phyloP scores from a whole-genome alignment of 2,797 vertebrate species.

The Vireo griseus region DNA sequence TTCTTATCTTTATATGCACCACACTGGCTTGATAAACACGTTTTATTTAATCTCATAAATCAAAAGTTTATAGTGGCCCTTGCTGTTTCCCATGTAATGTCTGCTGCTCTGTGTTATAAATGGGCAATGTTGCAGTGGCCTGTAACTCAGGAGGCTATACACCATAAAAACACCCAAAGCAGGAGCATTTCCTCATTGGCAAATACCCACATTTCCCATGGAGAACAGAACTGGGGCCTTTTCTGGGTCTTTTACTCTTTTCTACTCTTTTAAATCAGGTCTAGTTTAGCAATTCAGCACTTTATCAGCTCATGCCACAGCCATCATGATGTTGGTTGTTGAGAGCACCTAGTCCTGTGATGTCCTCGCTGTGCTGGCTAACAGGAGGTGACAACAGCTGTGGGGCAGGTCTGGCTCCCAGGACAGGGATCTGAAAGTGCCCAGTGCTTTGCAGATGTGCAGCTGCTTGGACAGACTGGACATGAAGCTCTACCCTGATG shows the following conservation, averaged over 20 bases:
- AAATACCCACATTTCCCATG: neutral
- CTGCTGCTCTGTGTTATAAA: neutral
- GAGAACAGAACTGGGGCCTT: rapidly evolving
- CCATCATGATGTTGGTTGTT: neutral
- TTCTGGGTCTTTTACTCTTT: neutral
- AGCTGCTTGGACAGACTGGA: neutral
- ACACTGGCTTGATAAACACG: neutral
- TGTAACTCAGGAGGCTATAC: neutral
- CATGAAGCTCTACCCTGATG: rapidly evolving
- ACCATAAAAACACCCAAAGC: neutral
- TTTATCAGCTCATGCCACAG: neutral
- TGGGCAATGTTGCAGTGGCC: neutral
- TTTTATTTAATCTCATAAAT: neutral
- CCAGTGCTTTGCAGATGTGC: neutral
- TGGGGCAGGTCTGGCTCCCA: neutral
- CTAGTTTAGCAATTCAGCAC: neutral
- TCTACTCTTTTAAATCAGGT: neutral
- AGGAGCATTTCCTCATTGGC: neutral
- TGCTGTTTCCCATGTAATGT: neutral
- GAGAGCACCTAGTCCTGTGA: neutral
- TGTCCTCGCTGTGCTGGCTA: rapidly evolving
- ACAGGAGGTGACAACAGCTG: neutral
- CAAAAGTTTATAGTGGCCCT: neutral
- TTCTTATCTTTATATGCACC: neutral
- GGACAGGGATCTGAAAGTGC: neutral